Conservation (phyloP, 2,888 invertebrate genomes). For the Limnephilus rhombicus region DNA sequence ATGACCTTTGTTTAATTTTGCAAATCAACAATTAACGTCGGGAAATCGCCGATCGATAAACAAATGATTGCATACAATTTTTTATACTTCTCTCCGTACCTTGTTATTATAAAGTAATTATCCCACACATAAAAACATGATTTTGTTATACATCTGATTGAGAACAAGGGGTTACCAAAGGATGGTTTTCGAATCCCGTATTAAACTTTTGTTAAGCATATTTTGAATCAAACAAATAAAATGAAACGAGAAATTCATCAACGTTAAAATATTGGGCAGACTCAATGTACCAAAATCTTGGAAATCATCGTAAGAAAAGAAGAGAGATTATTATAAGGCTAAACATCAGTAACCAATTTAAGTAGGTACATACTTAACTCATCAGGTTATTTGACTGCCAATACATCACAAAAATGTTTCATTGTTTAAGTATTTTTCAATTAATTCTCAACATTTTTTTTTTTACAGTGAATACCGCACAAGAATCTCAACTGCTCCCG, state of each 20-base stretch:
- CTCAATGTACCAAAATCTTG: no score
- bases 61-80: conserved; percentile 47
- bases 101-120: conserved; percentile 56
- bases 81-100: conserved; percentile 33
- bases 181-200: background rate
- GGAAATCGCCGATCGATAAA: conserved; percentile 45
- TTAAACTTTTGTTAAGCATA: background rate
- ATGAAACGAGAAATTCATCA: background rate
- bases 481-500: no score
- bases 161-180: conserved; percentile 5
- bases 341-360: no score
- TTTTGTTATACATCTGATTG: conserved; percentile 55
- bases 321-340: no score
- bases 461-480: no score
- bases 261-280: no score
- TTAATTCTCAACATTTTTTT: no score
- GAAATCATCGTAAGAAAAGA: no score
- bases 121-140: conserved; percentile 46
- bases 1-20: conserved; percentile 52
- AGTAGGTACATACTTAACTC: no score
- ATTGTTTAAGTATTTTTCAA: no score
- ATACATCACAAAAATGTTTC: no score
- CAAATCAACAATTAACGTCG: conserved; percentile 51
- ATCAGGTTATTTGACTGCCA: no score
- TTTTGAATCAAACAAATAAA: background rate